Evolutionary conservation across 2,797 vertebrate species (phyloP), one percentile per base, ranked within the genome.

Genomic region (Sebastes glaucus): DNA sequence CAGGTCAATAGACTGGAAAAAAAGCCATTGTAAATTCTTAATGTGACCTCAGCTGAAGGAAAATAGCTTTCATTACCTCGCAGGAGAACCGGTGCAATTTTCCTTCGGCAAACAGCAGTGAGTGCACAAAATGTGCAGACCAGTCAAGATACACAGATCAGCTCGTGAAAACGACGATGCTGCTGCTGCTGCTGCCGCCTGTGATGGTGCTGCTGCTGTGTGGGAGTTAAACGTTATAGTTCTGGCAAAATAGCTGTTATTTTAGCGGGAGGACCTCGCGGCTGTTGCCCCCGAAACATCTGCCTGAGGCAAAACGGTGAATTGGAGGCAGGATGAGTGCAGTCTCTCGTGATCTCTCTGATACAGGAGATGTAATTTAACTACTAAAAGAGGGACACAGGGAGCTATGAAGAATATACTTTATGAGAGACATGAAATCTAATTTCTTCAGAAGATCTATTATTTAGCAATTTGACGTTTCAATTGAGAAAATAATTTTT

Each of bases 21-120:
- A 86, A 87, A 73, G 76, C 53, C 64, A 76, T 71, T 70, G 71
- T 87, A 87, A 89, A 88, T 84, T 87, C 52, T 86, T 90, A 92
- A 78, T 90, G 87, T 55, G 87, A 86, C 78, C 70, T 70, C 78
- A 32, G 28, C 76, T 38, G 74, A 84, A 64, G 66, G 66, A 82
- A 78, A 87, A 82, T 52, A 53, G 65, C 74, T 83, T 87, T 77
- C 77, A 85, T 84, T 84, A 75, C 62, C 25, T n/a, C 55, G 42
- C 35, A n/a, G 60, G 7, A 61, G 25, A 82, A 74, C 14, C 9
- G 25, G 46, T 23, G 57, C 74, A 62, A 23, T 62, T 85, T 75
- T 61, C 77, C 72, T 66, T 61, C 76, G n/a, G 77, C 63, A 27
- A 65, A 82, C 49, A 32, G 60, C 18, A 72, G 60, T 5, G 70